Conservation (phyloP, 2,113 vertebrate species). For the Labeo rohita region DNA sequence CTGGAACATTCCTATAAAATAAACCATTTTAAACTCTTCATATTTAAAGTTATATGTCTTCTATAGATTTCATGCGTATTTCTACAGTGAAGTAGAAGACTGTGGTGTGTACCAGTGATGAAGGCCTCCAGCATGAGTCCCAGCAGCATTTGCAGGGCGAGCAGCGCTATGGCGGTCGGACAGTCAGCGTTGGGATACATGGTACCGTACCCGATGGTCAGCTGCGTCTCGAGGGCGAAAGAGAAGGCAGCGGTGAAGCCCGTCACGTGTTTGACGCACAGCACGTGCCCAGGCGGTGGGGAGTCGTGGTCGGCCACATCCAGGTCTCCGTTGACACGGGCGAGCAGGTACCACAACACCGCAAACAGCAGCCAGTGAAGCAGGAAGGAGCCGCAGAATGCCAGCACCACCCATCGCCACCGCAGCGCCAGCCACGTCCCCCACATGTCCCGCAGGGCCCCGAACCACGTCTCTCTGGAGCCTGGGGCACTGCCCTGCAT, state of each 20-base stretch:
- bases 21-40: not conserved
- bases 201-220: conserved; percentile 96
- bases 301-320: conserved; percentile 85
- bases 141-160: conserved; percentile 96
- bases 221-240: conserved; percentile 96
- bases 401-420: conserved; percentile 96
- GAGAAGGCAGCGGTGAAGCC: conserved; percentile 97
- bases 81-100: not conserved
- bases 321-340: conserved; percentile 93
- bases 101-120: conserved; percentile 88
- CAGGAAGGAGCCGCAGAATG: conserved; percentile 92
- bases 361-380: conserved; percentile 96
- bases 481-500: conserved; percentile 69
- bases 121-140: conserved; percentile 97
- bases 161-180: conserved; percentile 90
- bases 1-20: not conserved
- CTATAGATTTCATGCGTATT: not conserved
- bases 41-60: not conserved
- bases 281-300: conserved; percentile 90
- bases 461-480: conserved; percentile 68
- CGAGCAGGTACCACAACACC: conserved; percentile 94
- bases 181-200: conserved; percentile 98
- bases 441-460: conserved; percentile 88
- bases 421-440: conserved; percentile 92
- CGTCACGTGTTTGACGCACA: conserved; percentile 95